phyloP scores from a whole-genome alignment of 2,888 invertebrate genomes.

The Spilarctia lutea region DNA sequence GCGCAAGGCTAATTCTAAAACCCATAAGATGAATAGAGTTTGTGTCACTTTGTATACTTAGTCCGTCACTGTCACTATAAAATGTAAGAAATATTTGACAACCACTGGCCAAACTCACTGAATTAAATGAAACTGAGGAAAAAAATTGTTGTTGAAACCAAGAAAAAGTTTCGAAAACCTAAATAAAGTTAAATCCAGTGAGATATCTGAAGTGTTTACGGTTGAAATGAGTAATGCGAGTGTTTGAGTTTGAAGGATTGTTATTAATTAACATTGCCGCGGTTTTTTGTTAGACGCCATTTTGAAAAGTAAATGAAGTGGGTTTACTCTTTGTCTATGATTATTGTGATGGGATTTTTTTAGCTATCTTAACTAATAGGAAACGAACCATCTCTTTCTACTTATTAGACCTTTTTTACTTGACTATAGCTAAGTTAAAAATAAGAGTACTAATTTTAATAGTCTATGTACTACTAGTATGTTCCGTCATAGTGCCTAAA shows the following conservation, averaged over 20 bases:
- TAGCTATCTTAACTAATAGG: no score
- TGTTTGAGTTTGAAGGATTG: constrained; percentile 2
- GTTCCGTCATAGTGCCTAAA: no score
- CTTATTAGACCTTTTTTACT: no score
- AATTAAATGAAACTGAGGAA: constrained; percentile 36
- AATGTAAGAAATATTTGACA: constrained; percentile 9
- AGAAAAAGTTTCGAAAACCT: constrained; percentile 11
- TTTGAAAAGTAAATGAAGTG: not conserved
- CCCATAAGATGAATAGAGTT: no score
- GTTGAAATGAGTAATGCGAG: constrained; percentile 23
- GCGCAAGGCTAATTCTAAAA: no score
- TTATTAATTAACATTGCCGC: constrained; percentile 3
- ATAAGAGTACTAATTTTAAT: no score
- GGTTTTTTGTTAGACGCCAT: not conserved
- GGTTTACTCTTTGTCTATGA: no score
- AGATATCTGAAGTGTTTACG: constrained; percentile 32
- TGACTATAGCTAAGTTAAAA: no score
- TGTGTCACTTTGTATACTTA: no score
- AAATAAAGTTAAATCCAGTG: constrained; percentile 24
- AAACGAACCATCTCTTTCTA: no score
- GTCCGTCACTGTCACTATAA: not conserved
- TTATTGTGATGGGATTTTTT: no score
- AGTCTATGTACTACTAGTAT: no score
- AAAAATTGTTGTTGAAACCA: constrained; percentile 17
- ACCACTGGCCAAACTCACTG: constrained; percentile 23